Conservation (phyloP, 2,888 invertebrate species). For the Xylocampa areola region DNA sequence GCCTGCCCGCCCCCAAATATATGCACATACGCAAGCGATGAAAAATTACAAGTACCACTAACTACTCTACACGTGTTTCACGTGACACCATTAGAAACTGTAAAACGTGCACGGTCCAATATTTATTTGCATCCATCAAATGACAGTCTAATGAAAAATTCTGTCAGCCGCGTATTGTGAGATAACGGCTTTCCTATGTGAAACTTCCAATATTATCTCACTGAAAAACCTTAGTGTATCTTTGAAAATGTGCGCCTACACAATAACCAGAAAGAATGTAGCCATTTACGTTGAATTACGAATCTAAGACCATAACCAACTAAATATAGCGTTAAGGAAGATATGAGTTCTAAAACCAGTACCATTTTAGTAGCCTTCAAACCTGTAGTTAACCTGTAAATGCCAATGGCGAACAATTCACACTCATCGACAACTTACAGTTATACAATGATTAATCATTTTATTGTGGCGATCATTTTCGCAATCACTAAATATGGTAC, state of each 20-base stretch:
- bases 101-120: no score
- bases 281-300: not conserved
- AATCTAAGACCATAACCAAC: not conserved
- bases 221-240: no score
- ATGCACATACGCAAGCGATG: no score
- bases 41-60: no score
- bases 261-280: not conserved
- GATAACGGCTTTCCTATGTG: no score
- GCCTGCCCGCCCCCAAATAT: no score
- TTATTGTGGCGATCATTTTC: slow-evolving; percentile 50
- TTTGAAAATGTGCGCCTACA: not conserved
- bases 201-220: no score
- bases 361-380: slow-evolving; percentile 4
- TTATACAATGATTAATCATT: slow-evolving; percentile 52
- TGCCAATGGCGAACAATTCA: slow-evolving; percentile 25
- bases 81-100: no score
- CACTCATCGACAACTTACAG: slow-evolving; percentile 46
- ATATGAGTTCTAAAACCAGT: not conserved
- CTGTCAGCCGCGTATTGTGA: no score
- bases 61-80: no score
- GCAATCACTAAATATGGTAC: slow-evolving; percentile 54
- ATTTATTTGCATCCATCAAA: no score
- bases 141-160: no score
- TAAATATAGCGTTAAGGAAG: not conserved
- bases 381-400: slow-evolving; percentile 11